A percentile compares a stretch with the other conserved stretches of the same genome.
Conservation (phyloP, 1,140 invertebrate genomes). For the Drosophila nigrodunni region DNA sequence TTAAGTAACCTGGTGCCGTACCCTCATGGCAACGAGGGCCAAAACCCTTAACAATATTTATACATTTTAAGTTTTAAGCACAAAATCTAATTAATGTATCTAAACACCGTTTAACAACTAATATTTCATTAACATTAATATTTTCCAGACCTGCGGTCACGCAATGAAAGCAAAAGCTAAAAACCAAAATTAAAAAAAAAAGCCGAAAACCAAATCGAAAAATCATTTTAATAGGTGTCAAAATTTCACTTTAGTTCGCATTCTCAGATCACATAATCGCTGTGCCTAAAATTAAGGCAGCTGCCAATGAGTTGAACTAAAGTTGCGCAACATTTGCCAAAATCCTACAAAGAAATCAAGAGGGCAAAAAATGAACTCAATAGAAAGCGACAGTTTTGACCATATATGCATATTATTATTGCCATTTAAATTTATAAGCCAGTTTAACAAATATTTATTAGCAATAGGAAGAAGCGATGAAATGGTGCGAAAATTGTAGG, state of each 20-base stretch:
- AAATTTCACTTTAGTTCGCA: slow-evolving; percentile 70
- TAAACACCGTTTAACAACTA: slow-evolving; percentile 38
- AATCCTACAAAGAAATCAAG: slow-evolving; percentile 41
- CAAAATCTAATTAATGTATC: slow-evolving; percentile 69
- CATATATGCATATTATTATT: slow-evolving; percentile 41
- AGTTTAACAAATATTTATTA: slow-evolving; percentile 57
- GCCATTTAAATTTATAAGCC: slow-evolving; percentile 26
- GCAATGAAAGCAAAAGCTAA: slow-evolving; percentile 62
- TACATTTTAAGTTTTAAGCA: slow-evolving; percentile 57
- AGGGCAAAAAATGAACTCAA: not conserved
- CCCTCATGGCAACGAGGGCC: slow-evolving; percentile 50
- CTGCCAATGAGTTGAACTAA: slow-evolving; percentile 24
- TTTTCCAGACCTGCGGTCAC: slow-evolving; percentile 21
- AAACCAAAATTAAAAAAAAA: slow-evolving; percentile 22
- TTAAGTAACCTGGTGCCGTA: slow-evolving; percentile 65
- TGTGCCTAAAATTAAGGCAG: slow-evolving; percentile 64
- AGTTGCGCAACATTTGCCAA: slow-evolving; percentile 65
- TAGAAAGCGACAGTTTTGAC: slow-evolving; percentile 57
- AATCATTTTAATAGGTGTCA: slow-evolving; percentile 65
- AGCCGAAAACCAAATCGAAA: slow-evolving; percentile 22
- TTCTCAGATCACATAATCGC: slow-evolving; percentile 52
- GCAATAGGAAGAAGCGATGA: not conserved
- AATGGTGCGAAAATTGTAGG: not conserved
- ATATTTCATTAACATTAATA: slow-evolving; percentile 61
- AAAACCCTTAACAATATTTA: slow-evolving; percentile 22